Conservation (phyloP, 2,888 invertebrate species). For the Argyresthia albistria region DNA sequence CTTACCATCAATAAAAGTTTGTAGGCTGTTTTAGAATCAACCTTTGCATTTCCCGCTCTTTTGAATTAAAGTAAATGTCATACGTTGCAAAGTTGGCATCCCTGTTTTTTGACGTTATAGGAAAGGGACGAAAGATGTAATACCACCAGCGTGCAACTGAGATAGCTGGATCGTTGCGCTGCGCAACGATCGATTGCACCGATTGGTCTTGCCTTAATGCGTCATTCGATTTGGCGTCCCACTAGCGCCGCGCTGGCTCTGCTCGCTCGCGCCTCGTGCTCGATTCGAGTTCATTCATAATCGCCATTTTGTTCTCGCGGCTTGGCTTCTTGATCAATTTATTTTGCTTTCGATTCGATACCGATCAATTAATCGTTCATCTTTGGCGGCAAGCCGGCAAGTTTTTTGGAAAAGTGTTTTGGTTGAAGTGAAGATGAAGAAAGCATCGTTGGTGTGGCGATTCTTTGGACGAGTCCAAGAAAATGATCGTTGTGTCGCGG, state of each 20-base stretch:
- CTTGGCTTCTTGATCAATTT: background rate
- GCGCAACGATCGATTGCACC: background rate
- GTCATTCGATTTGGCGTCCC: background rate
- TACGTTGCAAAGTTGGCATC: background rate
- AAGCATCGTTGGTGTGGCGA: constrained; percentile 47
- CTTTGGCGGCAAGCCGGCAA: constrained; percentile 42
- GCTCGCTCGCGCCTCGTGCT: background rate
- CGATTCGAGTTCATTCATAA: constrained; percentile 11
- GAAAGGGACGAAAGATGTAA: background rate
- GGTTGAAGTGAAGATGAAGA: background rate
- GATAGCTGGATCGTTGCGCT: background rate
- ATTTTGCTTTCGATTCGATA: constrained; percentile 49
- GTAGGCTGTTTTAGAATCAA: too few species aligned
- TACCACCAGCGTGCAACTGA: too few species aligned
- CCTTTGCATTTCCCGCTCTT: too few species aligned
- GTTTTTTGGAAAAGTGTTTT: background rate
- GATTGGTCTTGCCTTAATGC: background rate
- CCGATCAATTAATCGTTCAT: constrained; percentile 13
- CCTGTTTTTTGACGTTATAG: background rate
- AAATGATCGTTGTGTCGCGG: constrained; percentile 43
- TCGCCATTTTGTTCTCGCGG: constrained; percentile 9
- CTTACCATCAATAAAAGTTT: too few species aligned
- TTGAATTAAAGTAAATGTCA: background rate
- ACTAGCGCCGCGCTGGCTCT: background rate
- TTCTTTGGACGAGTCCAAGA: constrained; percentile 55